These are phyloP conservation scores for Drosophila varians DNA, from an alignment of 1,140 invertebrate species.

Conservation along the genomic window DNA sequence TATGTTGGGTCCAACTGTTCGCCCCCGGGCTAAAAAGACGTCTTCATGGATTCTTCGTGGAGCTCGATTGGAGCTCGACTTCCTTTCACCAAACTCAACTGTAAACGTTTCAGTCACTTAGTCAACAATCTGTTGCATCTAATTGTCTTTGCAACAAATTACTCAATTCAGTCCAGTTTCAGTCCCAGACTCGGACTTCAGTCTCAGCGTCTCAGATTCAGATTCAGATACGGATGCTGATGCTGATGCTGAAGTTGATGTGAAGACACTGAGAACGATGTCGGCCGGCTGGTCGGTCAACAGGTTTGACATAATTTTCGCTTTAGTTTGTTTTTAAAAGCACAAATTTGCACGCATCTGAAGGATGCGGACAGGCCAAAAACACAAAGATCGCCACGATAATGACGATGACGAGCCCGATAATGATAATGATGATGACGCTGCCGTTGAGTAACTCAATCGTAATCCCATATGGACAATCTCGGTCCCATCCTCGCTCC, in stretches of 20 bases:
- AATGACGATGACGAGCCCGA: slow-evolving; percentile 38
- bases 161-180: slow-evolving; percentile 66
- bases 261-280: slow-evolving; percentile 17
- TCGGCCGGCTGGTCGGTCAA: slow-evolving; percentile 50
- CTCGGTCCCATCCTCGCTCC: no score
- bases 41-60: slow-evolving; percentile 35
- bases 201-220: slow-evolving; percentile 25
- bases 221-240: slow-evolving; percentile 11
- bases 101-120: slow-evolving; percentile 75
- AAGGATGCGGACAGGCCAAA: slow-evolving; percentile 12
- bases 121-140: slow-evolving; percentile 81
- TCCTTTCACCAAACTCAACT: slow-evolving; percentile 47
- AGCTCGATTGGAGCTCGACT: slow-evolving; percentile 5
- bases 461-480: slow-evolving; percentile 43
- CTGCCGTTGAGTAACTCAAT: slow-evolving; percentile 69
- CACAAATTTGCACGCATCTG: slow-evolving; percentile 74
- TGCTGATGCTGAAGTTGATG: slow-evolving; percentile 24
- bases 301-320: slow-evolving; percentile 80
- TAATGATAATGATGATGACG: slow-evolving; percentile 49
- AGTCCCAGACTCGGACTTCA: slow-evolving; percentile 16
- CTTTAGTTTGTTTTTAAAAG: slow-evolving; percentile 80
- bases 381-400: slow-evolving; percentile 5
- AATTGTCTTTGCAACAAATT: slow-evolving; percentile 79
- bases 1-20: slow-evolving; percentile 24
- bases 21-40: slow-evolving; percentile 28